Evolutionary conservation across 1,140 invertebrate genomes (phyloP).

Genomic region (Aphaenogaster floridana): DNA sequence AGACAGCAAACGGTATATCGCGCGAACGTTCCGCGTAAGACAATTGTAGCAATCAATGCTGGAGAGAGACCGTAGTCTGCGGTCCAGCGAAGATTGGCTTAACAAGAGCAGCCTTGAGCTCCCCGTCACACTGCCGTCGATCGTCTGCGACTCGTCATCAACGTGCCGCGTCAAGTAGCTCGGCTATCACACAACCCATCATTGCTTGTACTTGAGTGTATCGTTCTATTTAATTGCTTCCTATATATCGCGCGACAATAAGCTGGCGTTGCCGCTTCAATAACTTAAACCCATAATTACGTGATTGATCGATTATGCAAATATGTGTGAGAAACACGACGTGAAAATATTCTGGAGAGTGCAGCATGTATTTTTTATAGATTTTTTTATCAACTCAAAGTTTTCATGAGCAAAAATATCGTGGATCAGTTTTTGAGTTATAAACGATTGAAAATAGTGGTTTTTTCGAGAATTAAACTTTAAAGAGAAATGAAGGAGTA

Average conservation of each 20-base stretch:
- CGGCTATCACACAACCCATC: slow-evolving; percentile 28
- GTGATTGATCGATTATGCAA: not conserved
- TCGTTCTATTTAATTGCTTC: slow-evolving; percentile 33
- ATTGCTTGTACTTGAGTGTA: slow-evolving; percentile 34
- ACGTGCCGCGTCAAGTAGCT: slow-evolving; percentile 41
- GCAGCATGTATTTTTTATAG: not conserved
- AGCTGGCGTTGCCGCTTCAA: not conserved
- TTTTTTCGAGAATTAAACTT: not conserved
- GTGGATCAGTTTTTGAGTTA: not conserved
- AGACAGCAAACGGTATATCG: not conserved
- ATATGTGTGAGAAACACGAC: not conserved
- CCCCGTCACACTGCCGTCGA: slow-evolving; percentile 7
- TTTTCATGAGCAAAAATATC: not conserved
- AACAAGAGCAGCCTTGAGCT: slow-evolving; percentile 78
- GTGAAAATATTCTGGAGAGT: not conserved
- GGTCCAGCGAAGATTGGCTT: slow-evolving; percentile 75
- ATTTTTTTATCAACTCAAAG: not conserved
- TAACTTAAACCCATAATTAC: slow-evolving; percentile 18
- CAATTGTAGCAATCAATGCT: slow-evolving; percentile 69
- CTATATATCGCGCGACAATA: not conserved
- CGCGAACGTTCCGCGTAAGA: slow-evolving; percentile 16
- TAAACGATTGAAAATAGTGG: not conserved
- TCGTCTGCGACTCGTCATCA: slow-evolving; percentile 59
- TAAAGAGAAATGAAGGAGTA: not conserved
- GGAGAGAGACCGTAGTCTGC: slow-evolving; percentile 35